Evolutionary conservation across 2,888 invertebrate species (phyloP).

Genomic region (Nesidiocoris tenuis): DNA sequence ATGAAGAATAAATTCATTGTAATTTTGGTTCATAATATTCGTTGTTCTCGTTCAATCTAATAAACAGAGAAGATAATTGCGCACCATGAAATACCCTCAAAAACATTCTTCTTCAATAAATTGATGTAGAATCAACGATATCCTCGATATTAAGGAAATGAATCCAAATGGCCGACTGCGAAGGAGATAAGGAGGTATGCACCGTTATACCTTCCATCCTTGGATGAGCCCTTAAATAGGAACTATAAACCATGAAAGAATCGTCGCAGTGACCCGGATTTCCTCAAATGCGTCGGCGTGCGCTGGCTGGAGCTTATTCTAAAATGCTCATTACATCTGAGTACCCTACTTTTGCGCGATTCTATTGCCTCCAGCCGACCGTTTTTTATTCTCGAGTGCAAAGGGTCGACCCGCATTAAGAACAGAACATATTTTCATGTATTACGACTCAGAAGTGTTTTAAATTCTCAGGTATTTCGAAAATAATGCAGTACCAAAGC

Average conservation of each 20-base stretch:
- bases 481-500: too few relatives aligned
- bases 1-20: too few relatives aligned
- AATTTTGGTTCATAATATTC: too few relatives aligned
- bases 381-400: neutral
- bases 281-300: neutral
- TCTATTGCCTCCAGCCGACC: neutral
- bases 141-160: neutral
- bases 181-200: neutral
- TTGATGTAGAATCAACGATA: too few relatives aligned
- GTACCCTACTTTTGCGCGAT: neutral
- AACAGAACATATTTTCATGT: too few relatives aligned
- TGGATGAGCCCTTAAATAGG: neutral
- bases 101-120: too few relatives aligned
- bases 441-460: too few relatives aligned
- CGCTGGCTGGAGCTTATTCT: neutral
- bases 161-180: neutral
- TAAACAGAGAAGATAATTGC: too few relatives aligned
- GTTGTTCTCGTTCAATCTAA: too few relatives aligned
- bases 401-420: too few relatives aligned
- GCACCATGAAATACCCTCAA: too few relatives aligned
- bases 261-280: neutral
- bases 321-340: neutral
- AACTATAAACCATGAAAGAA: neutral
- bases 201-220: neutral
- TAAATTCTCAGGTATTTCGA: too few relatives aligned